Conservation (phyloP, 2,888 invertebrate genomes). For the Diaperis boleti region DNA sequence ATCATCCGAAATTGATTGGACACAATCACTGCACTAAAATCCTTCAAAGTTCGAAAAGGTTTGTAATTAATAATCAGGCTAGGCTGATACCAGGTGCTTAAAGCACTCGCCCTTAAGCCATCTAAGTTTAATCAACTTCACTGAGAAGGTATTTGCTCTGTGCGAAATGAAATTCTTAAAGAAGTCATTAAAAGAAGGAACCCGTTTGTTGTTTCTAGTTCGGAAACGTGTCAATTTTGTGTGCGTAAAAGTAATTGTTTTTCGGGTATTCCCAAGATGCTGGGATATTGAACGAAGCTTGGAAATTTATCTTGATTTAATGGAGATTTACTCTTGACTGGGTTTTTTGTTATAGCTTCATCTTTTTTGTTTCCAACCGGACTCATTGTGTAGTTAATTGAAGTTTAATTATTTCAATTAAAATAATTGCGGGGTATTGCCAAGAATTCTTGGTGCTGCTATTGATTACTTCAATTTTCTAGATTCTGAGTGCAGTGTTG, state of each 20-base stretch:
- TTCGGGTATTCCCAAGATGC: slow-evolving; percentile 12
- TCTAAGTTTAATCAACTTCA: neutral
- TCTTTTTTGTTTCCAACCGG: neutral
- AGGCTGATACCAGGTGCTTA: slow-evolving; percentile 12
- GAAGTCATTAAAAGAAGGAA: neutral
- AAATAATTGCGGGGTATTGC: slow-evolving; percentile 28
- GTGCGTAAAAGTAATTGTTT: slow-evolving; percentile 15
- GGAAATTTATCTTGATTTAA: slow-evolving; percentile 7
- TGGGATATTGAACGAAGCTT: neutral
- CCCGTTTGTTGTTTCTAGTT: neutral
- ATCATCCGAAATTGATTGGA: neutral
- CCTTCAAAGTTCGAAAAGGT: neutral
- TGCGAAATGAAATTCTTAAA: neutral
- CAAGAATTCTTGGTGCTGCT: slow-evolving; percentile 26
- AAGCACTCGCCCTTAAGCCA: slow-evolving; percentile 4
- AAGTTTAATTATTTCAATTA: slow-evolving; percentile 26
- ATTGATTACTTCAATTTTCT: slow-evolving; percentile 26
- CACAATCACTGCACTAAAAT: neutral
- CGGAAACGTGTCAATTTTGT: slow-evolving; percentile 8
- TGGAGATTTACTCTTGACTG: slow-evolving; percentile 7
- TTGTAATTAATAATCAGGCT: slow-evolving; percentile 14
- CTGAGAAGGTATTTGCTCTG: neutral
- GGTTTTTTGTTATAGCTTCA: slow-evolving; percentile 6
- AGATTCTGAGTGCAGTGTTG: neutral
- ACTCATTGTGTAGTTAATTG: slow-evolving; percentile 19